Evolutionary conservation across 2,888 invertebrate species (phyloP), one percentile per base, ranked within the genome.

Genomic region (Urechis unicinctus): DNA sequence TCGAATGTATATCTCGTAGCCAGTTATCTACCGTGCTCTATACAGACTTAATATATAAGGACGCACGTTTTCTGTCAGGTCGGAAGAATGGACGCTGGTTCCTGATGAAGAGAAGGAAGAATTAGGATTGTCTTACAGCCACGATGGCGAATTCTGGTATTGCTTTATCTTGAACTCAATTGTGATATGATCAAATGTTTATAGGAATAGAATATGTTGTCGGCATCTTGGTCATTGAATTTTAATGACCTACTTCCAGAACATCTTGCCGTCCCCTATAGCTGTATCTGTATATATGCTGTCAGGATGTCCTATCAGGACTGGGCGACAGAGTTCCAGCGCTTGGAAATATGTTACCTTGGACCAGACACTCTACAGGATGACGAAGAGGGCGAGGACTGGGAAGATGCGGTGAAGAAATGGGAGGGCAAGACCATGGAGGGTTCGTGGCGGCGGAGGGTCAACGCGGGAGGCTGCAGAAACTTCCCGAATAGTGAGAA

Each of bases 121-220:
- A 59, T 80, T 96, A 58, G 95, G 94, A 0, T 79, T 96, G 51
- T 89, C 85, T 0, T 94, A 95, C 65, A 91, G 91, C 66, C 84
- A 86, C 4, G 95, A 96, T 71, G 95, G 95, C 0, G 95, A 96
- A 79, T 96, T 96, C 79, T 96, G 95, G 94, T 75, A n/a, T n/a
- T n/a, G n/a, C n/a, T n/a, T n/a, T n/a, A n/a, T n/a, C n/a, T n/a
- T n/a, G n/a, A n/a, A n/a, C n/a, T n/a, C n/a, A n/a, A n/a, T n/a
- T n/a, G n/a, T n/a, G n/a, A n/a, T n/a, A n/a, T n/a, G n/a, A n/a
- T n/a, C n/a, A n/a, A n/a, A n/a, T n/a, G n/a, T n/a, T n/a, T n/a
- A n/a, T n/a, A n/a, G n/a, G n/a, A n/a, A n/a, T n/a, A n/a, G n/a
- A n/a, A n/a, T n/a, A n/a, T n/a, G n/a, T n/a, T n/a, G n/a, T n/a